phyloP scores from a whole-genome alignment of 1,140 invertebrate genomes.

The Rhynchophorus ferrugineus region DNA sequence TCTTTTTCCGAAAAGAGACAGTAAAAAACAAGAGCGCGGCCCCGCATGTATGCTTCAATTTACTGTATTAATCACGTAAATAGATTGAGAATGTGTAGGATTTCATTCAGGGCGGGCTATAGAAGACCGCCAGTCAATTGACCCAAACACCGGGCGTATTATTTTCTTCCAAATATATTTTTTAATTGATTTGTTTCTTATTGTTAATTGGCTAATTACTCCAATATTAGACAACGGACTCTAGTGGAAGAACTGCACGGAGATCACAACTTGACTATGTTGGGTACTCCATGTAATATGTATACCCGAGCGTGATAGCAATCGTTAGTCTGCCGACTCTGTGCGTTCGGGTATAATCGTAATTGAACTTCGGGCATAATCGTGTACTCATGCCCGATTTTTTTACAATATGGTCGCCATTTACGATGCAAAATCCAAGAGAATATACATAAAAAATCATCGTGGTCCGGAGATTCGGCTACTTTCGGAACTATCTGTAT shows the following conservation, averaged over 20 bases:
- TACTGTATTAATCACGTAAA: slow-evolving; percentile 41
- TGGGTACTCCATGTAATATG: background rate
- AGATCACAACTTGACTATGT: background rate
- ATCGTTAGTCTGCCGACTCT: too few species aligned
- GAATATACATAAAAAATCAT: too few species aligned
- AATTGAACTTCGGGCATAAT: too few species aligned
- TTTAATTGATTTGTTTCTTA: background rate
- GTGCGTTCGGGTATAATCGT: too few species aligned
- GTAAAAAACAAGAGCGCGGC: slow-evolving; percentile 20
- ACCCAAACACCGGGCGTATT: background rate
- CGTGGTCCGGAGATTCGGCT: too few species aligned
- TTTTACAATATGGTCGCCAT: too few species aligned
- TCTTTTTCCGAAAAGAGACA: background rate
- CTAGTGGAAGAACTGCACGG: background rate
- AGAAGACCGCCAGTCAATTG: slow-evolving; percentile 19
- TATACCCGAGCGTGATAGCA: too few species aligned
- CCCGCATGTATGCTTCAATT: slow-evolving; percentile 36
- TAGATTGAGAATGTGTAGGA: slow-evolving; percentile 39
- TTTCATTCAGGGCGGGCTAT: slow-evolving; percentile 39
- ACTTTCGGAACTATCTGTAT: too few species aligned
- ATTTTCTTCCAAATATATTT: background rate
- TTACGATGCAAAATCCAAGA: too few species aligned
- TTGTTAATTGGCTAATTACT: too few species aligned
- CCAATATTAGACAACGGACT: background rate
- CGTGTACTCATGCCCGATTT: too few species aligned